Evolutionary conservation across 2,113 vertebrate species (phyloP).

Genomic region (Sceloporus tristichus): DNA sequence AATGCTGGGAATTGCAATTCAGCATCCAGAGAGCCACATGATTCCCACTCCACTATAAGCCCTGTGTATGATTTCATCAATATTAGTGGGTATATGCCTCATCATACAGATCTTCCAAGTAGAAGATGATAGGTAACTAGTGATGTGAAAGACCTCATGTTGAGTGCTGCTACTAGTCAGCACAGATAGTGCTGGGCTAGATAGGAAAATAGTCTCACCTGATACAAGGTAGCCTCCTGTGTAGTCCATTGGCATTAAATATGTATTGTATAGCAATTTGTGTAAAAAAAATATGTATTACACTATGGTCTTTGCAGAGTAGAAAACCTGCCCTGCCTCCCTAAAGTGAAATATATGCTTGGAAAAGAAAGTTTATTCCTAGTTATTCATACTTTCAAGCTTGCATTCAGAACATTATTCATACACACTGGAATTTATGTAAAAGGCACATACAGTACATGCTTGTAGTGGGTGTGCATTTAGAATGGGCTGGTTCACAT

Average conservation of each 20-base stretch:
- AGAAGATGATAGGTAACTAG: neutral
- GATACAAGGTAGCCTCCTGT: neutral
- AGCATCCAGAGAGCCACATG: no score
- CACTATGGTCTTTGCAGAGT: neutral
- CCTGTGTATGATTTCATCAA: neutral
- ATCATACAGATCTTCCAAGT: neutral
- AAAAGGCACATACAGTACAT: neutral
- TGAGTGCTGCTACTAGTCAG: neutral
- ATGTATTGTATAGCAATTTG: no score
- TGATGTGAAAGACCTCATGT: neutral
- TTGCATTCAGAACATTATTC: neutral
- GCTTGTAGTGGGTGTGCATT: neutral
- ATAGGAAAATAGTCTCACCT: neutral
- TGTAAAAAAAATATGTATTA: no score
- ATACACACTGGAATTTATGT: neutral
- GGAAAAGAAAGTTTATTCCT: neutral
- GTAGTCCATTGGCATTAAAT: neutral
- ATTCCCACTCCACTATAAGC: neutral
- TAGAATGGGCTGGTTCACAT: neutral
- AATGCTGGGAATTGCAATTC: no score
- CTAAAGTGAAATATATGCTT: neutral
- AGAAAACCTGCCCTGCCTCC: neutral
- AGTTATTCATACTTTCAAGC: neutral
- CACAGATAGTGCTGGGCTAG: neutral
- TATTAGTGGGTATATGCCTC: neutral